Evolutionary conservation across 2,888 invertebrate genomes (phyloP).

Genomic region (Drosophila pegasa): DNA sequence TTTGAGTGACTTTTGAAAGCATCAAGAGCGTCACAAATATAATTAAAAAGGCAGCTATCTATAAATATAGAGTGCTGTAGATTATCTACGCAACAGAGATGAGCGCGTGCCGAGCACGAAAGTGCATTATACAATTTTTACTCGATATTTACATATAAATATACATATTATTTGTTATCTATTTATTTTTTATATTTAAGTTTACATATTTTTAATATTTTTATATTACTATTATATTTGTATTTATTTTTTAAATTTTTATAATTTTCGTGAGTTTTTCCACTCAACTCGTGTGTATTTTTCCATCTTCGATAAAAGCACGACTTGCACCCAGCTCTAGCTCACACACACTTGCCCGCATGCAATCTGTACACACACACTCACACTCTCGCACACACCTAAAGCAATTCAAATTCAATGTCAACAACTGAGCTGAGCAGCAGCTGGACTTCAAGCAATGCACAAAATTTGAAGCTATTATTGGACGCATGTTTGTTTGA

Average conservation of each 20-base stretch:
- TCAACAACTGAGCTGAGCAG: conserved; percentile 43
- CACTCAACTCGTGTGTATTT: not conserved
- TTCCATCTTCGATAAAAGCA: not conserved
- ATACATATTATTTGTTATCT: not conserved
- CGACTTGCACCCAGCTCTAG: conserved; percentile 4
- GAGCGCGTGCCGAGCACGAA: not conserved
- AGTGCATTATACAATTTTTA: not conserved
- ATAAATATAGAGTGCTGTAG: conserved; percentile 19
- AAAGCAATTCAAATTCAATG: conserved; percentile 56
- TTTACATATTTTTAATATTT: not conserved
- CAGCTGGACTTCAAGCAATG: conserved; percentile 25
- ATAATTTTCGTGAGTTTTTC: not conserved
- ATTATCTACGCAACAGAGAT: conserved; percentile 4
- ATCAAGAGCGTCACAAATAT: conserved; percentile 56
- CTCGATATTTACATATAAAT: not conserved
- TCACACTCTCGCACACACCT: conserved; percentile 6
- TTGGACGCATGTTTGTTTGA: conserved; percentile 4
- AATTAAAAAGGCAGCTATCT: conserved; percentile 40
- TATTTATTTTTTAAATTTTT: not conserved
- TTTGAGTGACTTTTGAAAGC: conserved; percentile 59
- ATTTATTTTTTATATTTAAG: not conserved
- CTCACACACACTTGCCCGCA: conserved; percentile 1
- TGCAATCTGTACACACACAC: conserved; percentile 25
- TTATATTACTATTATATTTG: not conserved
- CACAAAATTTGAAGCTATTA: conserved; percentile 50